Evolutionary conservation across 2,888 invertebrate genomes (phyloP), one percentile per base, ranked within the genome.

Genomic region (Boloria euphrosyne): DNA sequence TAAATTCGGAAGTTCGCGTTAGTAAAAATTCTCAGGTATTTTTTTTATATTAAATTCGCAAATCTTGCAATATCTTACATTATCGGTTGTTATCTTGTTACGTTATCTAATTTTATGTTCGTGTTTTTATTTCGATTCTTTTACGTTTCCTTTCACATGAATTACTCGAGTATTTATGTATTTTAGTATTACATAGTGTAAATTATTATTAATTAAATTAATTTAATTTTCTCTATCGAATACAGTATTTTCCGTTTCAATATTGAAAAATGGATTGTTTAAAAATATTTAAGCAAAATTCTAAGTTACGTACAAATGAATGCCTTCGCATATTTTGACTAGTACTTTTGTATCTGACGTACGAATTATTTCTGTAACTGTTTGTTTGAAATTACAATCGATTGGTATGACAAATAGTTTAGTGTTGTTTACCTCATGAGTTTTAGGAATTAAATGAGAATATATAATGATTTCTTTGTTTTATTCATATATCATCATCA

Each of bases 341-440:
- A 80, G 66, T 53, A 54, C 58, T 60, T 46, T 53, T 66, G 61
- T 61, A 65, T 75, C 73, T 72, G 75, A 76, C 76, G 74, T 80
- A 75, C 78, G 75, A 78, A 76, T 78, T 80, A 75, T 71, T 70
- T 70, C 66, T 78, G 70, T 75, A 79, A 74, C 73, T 72, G 70
- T 78, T 78, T 76, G 76, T 81, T 82, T 82, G 84, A 80, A 78
- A 82, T 81, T 81, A 79, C 80, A 80, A 79, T 76, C 76, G 72
- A 87, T 89, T 89, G 86, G 87, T 87, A 85, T 82, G 74, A 77
- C 79, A 85, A 80, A 86, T 89, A 90, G 88, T 83, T 82, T 90
- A 90, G 91, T 81, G 80, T 89, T 90, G 89, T 90, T 91, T 92
- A 91, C 91, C 91, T 92, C 91, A 92, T 90, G 90, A 90, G 85